Evolutionary conservation across 2,797 vertebrate species (phyloP).

Genomic region (Gymnoscopelus braueri): DNA sequence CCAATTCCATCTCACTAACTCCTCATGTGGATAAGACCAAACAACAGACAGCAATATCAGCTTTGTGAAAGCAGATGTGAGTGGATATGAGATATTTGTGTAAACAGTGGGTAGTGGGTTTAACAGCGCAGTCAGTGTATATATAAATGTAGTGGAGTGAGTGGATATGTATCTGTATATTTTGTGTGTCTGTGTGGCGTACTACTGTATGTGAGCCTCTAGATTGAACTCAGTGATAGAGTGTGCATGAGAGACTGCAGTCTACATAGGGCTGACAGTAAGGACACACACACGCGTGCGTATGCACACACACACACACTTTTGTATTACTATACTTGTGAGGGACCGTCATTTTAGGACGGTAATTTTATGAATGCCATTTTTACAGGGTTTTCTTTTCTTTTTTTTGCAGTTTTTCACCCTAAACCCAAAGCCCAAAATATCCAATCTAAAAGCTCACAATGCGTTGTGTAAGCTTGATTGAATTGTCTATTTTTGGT

Average conservation of each 20-base stretch:
- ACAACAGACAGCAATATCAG: constrained; percentile 62
- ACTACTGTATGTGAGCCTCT: constrained; percentile 33
- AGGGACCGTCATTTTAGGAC: too few species aligned
- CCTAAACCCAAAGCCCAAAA: too few species aligned
- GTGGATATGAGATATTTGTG: constrained; percentile 74
- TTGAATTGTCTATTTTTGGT: too few species aligned
- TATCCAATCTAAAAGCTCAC: too few species aligned
- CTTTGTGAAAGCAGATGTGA: constrained; percentile 55
- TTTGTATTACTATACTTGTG: too few species aligned
- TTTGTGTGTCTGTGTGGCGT: constrained; percentile 72
- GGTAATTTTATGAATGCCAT: too few species aligned
- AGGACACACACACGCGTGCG: background rate
- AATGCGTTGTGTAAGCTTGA: too few species aligned
- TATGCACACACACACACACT: too few species aligned
- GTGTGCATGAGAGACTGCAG: constrained; percentile 66
- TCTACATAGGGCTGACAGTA: constrained; percentile 46
- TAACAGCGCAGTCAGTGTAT: constrained; percentile 34
- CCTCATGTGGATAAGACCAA: constrained; percentile 59
- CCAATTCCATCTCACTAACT: constrained; percentile 61
- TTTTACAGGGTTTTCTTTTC: too few species aligned
- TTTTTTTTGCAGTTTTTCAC: too few species aligned
- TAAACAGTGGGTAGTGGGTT: constrained; percentile 59
- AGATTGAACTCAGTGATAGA: constrained; percentile 73
- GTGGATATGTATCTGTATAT: constrained; percentile 53
- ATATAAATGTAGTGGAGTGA: constrained; percentile 22